Conservation (phyloP, 2,797 vertebrate species). For the Tangara arthus region DNA sequence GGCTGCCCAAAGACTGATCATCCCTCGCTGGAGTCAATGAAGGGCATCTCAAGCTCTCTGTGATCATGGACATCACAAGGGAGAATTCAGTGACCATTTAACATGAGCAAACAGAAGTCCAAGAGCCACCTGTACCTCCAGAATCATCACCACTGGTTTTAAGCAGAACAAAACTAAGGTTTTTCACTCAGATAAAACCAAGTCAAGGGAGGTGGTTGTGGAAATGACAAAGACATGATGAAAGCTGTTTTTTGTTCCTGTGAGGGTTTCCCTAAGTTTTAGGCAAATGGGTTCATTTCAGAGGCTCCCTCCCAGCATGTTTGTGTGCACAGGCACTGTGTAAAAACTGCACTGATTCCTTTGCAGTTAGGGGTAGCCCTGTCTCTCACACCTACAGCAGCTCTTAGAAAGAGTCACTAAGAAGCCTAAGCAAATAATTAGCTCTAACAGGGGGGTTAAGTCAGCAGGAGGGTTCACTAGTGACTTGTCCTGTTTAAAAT, state of each 20-base stretch:
- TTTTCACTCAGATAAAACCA: not conserved
- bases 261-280: not conserved
- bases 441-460: not conserved
- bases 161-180: not conserved
- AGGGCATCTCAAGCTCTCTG: not conserved
- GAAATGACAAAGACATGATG: not conserved
- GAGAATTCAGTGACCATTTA: not conserved
- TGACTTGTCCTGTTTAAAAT: not conserved
- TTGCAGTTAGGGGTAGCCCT: not conserved
- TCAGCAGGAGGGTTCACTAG: not conserved
- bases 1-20: not conserved
- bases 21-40: not conserved
- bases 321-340: fast-evolving
- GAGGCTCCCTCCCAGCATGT: not conserved
- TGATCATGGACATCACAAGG: not conserved
- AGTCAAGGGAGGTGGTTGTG: not conserved
- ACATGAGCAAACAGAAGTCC: not conserved
- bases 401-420: not conserved
- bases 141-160: not conserved
- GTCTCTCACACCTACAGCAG: not conserved
- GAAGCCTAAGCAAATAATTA: not conserved
- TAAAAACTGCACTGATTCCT: not conserved
- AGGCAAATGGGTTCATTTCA: not conserved
- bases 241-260: not conserved
- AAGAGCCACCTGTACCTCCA: not conserved